Percentiles rank a stretch among this genome's conserved stretches.
Conservation (phyloP, 2,113 vertebrate genomes). For the Fregetta grallaria region DNA sequence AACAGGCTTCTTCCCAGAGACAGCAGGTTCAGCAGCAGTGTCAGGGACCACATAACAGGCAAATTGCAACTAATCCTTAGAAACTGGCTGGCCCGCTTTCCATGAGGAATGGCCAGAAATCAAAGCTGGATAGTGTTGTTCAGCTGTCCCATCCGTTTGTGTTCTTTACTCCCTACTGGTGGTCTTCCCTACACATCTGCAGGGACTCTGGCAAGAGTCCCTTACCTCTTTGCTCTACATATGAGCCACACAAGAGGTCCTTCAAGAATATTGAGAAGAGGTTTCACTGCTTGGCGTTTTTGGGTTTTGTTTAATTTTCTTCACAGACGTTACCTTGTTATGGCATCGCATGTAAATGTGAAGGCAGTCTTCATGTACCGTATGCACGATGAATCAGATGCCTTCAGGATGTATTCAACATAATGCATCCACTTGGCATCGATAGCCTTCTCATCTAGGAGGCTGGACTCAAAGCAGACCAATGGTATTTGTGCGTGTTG, state of each 20-base stretch:
- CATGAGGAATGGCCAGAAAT: background rate
- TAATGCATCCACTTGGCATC: background rate
- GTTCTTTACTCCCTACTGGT: background rate
- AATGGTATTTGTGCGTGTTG: background rate
- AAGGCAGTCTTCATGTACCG: background rate
- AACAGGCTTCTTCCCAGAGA: background rate
- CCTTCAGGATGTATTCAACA: background rate
- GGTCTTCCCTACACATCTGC: background rate
- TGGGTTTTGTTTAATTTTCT: background rate
- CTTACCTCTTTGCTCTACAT: background rate
- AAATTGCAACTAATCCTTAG: background rate
- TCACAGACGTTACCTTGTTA: background rate
- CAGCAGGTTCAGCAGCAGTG: background rate
- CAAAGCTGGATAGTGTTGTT: background rate
- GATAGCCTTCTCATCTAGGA: background rate
- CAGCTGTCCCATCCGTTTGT: background rate
- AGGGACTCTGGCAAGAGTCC: background rate
- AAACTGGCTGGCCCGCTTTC: background rate
- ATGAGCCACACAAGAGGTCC: background rate
- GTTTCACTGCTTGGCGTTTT: background rate
- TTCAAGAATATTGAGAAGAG: background rate
- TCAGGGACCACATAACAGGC: background rate
- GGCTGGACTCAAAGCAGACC: background rate
- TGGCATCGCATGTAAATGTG: background rate
- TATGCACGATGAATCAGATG: background rate